phyloP scores from a whole-genome alignment of 1,140 invertebrate genomes.

The Pseudomyrmex sp. region DNA sequence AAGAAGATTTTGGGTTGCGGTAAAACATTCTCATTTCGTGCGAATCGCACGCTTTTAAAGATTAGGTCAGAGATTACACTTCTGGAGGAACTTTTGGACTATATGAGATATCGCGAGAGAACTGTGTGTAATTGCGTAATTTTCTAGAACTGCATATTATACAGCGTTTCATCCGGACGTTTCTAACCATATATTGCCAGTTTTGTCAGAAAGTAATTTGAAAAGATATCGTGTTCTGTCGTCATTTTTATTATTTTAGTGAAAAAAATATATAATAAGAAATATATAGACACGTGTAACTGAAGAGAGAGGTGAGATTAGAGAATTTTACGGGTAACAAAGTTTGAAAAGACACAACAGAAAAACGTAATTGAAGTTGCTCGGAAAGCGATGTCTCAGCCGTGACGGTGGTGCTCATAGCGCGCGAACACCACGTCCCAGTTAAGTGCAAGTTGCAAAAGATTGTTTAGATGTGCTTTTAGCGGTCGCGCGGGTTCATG shows the following conservation, averaged over 20 bases:
- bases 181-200: background rate
- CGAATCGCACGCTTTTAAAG: slow-evolving; percentile 34
- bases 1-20: background rate
- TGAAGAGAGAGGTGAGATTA: no score
- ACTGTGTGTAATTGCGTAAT: slow-evolving; percentile 21
- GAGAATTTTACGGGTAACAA: no score
- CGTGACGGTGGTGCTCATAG: background rate
- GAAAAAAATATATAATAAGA: background rate
- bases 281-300: background rate
- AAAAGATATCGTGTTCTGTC: background rate
- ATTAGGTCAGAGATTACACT: slow-evolving; percentile 40
- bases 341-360: background rate
- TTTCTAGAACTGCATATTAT: slow-evolving; percentile 13
- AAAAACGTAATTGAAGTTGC: slow-evolving; percentile 9
- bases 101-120: slow-evolving; percentile 14
- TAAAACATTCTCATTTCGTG: slow-evolving; percentile 38
- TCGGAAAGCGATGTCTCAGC: background rate
- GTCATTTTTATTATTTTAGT: background rate
- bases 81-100: background rate
- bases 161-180: background rate
- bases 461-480: slow-evolving; percentile 26
- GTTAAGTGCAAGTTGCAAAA: slow-evolving; percentile 13
- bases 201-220: background rate
- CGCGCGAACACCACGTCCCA: background rate
- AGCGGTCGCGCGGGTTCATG: background rate